Percentiles rank a stretch among this genome's conserved stretches.
phyloP scores from a whole-genome alignment of 2,888 invertebrate genomes.

The Nephrotoma appendiculata region DNA sequence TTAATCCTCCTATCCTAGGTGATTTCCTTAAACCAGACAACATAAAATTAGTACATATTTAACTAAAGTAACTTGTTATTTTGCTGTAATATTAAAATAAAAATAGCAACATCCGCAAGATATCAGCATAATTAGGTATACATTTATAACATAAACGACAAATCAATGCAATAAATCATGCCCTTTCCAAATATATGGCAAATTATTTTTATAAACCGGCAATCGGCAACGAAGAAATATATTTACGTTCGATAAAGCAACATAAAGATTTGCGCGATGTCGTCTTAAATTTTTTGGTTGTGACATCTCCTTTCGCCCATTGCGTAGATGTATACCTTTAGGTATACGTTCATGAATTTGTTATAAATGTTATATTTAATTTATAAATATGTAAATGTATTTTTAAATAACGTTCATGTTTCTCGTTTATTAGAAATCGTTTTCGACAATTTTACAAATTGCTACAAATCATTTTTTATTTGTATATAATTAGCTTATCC shows the following conservation, averaged over 20 bases:
- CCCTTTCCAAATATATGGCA: background rate
- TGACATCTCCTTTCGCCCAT: background rate
- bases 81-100: too few relatives aligned
- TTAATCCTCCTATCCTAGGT: too few relatives aligned
- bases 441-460: background rate
- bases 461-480: background rate
- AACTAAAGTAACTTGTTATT: too few relatives aligned
- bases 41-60: too few relatives aligned
- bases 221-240: background rate
- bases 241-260: background rate
- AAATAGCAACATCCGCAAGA: background rate
- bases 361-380: background rate
- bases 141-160: background rate
- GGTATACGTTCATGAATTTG: background rate
- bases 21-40: too few relatives aligned
- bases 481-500: background rate
- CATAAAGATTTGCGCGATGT: background rate
- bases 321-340: background rate
- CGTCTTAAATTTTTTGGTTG: background rate
- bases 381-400: background rate
- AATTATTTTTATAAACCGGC: background rate
- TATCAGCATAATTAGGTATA: background rate
- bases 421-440: background rate
- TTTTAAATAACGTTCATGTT: background rate
- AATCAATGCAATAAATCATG: background rate